Evolutionary conservation across 2,113 vertebrate species (phyloP), one percentile per base, ranked within the genome.

Genomic region (Epinephelus cyanopodus): DNA sequence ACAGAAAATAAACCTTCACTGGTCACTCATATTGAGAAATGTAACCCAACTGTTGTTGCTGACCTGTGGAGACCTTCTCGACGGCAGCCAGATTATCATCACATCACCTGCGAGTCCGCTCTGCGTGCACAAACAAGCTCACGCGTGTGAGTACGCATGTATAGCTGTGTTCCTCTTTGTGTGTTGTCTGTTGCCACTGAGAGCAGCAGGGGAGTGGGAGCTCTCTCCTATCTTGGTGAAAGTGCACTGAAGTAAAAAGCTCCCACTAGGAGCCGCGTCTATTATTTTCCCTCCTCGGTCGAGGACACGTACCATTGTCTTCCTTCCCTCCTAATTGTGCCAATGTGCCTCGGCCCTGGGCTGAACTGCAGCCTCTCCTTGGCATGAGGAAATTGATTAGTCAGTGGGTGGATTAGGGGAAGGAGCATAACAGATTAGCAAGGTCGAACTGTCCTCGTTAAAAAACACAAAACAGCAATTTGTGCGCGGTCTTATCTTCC

Each of bases 381-480:
- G 91, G 81, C 90, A 53, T 42, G 50, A 65, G 89, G 77, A 87
- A 90, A 89, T 87, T 85, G 92, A 94, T 94, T 92, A 93, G 87
- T 86, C 86, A 81, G 78, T 48, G 79, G 79, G 87, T 91, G 93
- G 90, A 95, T 94, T 92, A 91, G 83, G 39, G 50, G 87, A 89
- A 83, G 61, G 79, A 83, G 80, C 85, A 68, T 88, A 77, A 81
- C 76, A 91, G 90, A 94, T 94, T 93, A 92, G 80, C 81, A 84
- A 86, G 86, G 85, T 85, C 39, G 87, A 88, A 87, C 84, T 58
- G 74, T 89, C 80, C 90, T 91, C 70, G 76, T 93, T 87, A 87
- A 87, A 87, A 80, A 75, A 88, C 81, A 89, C 64, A 90, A 92
- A 91, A 90, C 84, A 87, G 82, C 88, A 77, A 91, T 90, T 90